Conservation (phyloP, 2,113 vertebrate genomes). For the Neofelis nebulosa region DNA sequence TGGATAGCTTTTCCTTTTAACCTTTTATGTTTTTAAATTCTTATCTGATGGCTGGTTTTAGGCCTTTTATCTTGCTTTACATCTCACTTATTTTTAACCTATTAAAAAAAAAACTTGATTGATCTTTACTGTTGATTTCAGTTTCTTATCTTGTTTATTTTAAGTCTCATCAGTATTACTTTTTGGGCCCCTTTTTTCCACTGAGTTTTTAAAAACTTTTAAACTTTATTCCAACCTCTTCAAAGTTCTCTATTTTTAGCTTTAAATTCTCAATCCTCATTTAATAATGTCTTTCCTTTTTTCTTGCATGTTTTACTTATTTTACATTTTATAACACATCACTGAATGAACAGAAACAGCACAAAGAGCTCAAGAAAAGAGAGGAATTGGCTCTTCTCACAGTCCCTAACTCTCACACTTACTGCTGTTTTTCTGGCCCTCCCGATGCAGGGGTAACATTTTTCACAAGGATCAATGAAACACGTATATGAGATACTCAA, state of each 20-base stretch:
- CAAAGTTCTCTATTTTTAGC: slow-evolving; percentile 19
- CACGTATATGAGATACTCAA: neutral
- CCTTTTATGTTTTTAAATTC: slow-evolving; percentile 15
- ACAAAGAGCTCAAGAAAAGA: neutral
- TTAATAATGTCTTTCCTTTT: neutral
- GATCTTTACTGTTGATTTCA: neutral
- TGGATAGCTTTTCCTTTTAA: slow-evolving; percentile 30
- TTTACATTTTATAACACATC: neutral
- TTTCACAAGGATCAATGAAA: neutral
- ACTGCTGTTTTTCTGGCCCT: neutral
- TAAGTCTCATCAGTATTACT: neutral
- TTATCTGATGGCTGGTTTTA: neutral
- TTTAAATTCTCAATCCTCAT: slow-evolving; percentile 10
- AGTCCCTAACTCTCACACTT: neutral
- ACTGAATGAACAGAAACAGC: neutral
- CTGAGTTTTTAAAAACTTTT: neutral
- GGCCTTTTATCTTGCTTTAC: slow-evolving; percentile 8
- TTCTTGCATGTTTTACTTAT: neutral
- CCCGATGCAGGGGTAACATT: neutral
- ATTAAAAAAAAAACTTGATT: neutral
- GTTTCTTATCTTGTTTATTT: neutral
- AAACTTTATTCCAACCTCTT: neutral
- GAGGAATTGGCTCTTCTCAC: neutral
- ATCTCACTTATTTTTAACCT: neutral
- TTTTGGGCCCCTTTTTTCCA: neutral